Conservation (phyloP, 2,113 vertebrate genomes). For the Toxostoma redivivum region DNA sequence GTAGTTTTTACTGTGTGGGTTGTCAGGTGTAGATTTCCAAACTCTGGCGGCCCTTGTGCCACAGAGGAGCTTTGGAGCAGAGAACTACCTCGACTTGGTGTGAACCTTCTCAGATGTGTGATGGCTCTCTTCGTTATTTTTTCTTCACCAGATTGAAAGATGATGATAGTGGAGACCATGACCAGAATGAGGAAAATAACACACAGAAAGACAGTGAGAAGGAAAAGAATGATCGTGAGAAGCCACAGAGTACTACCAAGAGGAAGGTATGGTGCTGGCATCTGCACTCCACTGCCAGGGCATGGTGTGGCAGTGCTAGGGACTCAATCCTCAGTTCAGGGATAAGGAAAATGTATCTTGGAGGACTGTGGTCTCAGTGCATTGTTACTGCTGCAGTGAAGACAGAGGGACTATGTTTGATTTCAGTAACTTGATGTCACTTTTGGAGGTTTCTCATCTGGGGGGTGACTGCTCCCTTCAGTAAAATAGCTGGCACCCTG, state of each 20-base stretch:
- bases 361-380: neutral
- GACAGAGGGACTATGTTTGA: fast-evolving
- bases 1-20: neutral
- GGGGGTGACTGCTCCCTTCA: neutral
- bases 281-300: neutral
- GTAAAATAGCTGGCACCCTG: neutral
- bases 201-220: conserved; percentile 89
- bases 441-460: neutral
- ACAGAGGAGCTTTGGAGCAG: fast-evolving
- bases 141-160: conserved; percentile 75
- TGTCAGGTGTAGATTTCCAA: neutral
- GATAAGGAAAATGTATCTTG: neutral
- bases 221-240: conserved; percentile 81
- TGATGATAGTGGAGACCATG: conserved; percentile 84
- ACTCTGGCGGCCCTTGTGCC: fast-evolving
- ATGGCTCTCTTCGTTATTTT: neutral
- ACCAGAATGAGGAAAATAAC: conserved; percentile 84
- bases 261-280: conserved; percentile 71
- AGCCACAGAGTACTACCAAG: conserved; percentile 71
- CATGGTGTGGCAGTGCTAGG: neutral
- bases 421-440: neutral
- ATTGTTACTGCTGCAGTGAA: neutral
- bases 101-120: neutral
- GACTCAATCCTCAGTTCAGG: neutral
- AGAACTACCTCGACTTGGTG: neutral